A percentile compares a stretch with the other conserved stretches of the same genome.
Conservation (phyloP, 2,797 vertebrate species). For the Antrozous pallidus region DNA sequence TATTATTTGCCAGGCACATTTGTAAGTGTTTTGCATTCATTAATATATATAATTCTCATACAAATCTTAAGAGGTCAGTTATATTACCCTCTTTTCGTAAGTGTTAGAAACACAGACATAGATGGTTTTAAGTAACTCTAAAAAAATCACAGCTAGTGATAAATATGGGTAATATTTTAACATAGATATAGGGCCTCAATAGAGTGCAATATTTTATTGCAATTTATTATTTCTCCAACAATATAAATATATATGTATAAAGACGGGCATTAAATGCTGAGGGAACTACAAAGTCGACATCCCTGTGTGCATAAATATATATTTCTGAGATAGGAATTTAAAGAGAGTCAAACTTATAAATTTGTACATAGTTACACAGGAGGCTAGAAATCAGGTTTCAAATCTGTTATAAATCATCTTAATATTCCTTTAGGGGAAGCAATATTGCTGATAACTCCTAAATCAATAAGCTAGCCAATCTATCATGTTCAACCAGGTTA, state of each 20-base stretch:
- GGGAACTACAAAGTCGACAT: background rate
- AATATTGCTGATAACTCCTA: conserved; percentile 60
- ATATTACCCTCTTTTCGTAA: background rate
- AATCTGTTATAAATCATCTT: conserved; percentile 43
- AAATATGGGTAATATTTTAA: background rate
- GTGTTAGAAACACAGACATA: background rate
- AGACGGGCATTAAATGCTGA: background rate
- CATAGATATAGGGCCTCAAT: background rate
- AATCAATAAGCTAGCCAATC: conserved; percentile 57
- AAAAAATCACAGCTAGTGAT: background rate
- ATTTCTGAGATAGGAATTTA: background rate
- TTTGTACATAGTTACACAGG: background rate
- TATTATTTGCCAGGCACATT: background rate
- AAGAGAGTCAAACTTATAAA: conserved; percentile 4
- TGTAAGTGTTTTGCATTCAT: background rate
- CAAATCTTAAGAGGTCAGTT: background rate
- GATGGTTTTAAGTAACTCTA: background rate
- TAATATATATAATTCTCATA: conserved; percentile 13
- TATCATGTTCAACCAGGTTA: conserved; percentile 53
- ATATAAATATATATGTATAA: background rate
- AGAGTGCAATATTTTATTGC: background rate
- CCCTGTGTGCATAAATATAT: background rate
- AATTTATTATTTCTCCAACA: background rate
- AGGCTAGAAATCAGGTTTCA: conserved; percentile 49
- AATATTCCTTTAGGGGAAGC: conserved; percentile 48